These are phyloP conservation scores for Lycocorax pyrrhopterus DNA, from an alignment of 2,113 vertebrate species.

Conservation along the genomic window DNA sequence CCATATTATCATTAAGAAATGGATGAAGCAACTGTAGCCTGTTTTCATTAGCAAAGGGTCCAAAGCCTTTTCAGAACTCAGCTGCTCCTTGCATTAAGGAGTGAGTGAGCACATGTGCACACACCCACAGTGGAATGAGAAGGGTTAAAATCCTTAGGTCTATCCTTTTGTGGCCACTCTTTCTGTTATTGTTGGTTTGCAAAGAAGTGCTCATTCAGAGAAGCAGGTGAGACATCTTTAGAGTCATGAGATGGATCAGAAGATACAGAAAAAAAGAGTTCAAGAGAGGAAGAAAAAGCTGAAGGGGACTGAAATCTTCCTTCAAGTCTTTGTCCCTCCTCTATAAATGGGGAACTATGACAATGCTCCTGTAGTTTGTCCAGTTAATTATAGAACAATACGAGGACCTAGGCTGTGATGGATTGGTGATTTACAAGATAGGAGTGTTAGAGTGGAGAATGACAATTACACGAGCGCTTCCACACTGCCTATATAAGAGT, in stretches of 20 bases:
- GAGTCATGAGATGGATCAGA: constrained; percentile 33
- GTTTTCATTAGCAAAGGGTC: not conserved
- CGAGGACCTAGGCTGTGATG: constrained; percentile 75
- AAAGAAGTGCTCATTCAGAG: constrained; percentile 32
- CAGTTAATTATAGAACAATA: constrained; percentile 79
- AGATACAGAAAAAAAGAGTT: constrained; percentile 16
- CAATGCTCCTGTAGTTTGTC: constrained; percentile 65
- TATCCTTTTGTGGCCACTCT: not conserved
- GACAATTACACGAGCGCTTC: constrained; percentile 38
- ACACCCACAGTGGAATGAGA: not conserved
- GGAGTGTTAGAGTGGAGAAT: constrained; percentile 70
- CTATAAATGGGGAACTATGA: constrained; percentile 10
- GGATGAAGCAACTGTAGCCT: not conserved
- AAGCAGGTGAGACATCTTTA: constrained; percentile 24
- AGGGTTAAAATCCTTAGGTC: constrained; percentile 14
- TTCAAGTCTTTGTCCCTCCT: constrained; percentile 31
- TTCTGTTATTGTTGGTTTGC: not conserved
- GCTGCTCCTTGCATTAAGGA: not conserved
- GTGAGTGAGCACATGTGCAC: not conserved
- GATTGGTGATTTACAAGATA: constrained; percentile 81
- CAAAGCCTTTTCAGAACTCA: not conserved
- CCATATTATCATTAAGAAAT: not conserved
- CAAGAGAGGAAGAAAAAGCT: constrained; percentile 22
- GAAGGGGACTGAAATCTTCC: constrained; percentile 18
- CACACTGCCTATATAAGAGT: constrained; percentile 23